A percentile compares a stretch with the other conserved stretches of the same genome.
Evolutionary conservation across 2,113 vertebrate genomes (phyloP).

Genomic region (Lophura nycthemera): DNA sequence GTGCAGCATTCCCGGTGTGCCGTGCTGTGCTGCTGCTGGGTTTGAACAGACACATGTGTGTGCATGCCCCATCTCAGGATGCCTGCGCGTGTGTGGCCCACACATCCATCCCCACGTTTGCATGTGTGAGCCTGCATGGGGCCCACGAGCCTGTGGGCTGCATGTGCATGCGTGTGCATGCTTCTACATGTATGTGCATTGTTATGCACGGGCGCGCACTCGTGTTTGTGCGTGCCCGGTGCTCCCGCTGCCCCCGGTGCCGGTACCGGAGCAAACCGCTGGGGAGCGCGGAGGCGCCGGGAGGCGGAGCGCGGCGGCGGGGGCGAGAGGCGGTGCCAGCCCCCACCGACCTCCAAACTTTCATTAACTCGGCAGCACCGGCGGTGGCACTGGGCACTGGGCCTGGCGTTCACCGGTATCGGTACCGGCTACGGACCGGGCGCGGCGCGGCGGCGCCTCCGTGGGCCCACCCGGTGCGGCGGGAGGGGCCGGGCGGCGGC

Average conservation of each 20-base stretch:
- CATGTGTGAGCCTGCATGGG: neutral
- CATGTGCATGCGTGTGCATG: neutral
- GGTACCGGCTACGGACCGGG: neutral
- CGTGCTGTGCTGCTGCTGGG: too few species aligned
- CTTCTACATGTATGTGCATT: too few species aligned
- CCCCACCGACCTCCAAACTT: slow-evolving; percentile 58
- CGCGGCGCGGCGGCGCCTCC: neutral
- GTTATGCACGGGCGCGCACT: neutral
- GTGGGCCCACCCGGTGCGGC: neutral
- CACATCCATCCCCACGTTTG: fast-evolving
- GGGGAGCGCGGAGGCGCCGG: neutral
- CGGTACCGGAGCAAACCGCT: slow-evolving; percentile 27
- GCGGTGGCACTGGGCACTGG: neutral
- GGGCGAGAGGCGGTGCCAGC: slow-evolving; percentile 47
- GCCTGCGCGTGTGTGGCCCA: fast-evolving
- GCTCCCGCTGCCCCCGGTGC: neutral
- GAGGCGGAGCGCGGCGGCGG: slow-evolving; percentile 42
- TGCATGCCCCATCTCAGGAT: neutral
- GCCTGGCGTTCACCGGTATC: neutral
- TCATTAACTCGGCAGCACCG: slow-evolving; percentile 58
- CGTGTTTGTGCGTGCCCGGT: neutral
- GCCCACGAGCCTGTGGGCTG: neutral
- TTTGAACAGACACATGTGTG: fast-evolving
- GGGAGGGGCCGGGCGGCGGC: neutral
- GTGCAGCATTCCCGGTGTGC: fast-evolving